Evolutionary conservation across 2,888 invertebrate species (phyloP), one percentile per base, ranked within the genome.

Genomic region (Itoplectis maculator): DNA sequence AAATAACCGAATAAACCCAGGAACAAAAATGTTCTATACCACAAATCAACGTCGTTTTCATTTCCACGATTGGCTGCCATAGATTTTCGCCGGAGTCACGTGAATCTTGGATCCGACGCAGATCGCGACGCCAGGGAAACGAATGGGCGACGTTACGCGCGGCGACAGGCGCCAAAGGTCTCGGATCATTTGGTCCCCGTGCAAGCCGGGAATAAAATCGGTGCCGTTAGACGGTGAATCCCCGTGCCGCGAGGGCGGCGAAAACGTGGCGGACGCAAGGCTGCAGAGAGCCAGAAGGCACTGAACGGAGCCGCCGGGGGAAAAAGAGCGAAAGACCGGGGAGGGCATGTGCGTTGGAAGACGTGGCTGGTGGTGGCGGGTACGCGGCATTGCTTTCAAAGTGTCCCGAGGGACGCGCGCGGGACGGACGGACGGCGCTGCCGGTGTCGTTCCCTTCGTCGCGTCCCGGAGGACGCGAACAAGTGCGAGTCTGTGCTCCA

Each of bases 301-400:
- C n/a, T n/a, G n/a, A n/a, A n/a, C n/a, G n/a, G n/a, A n/a, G n/a
- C n/a, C n/a, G n/a, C n/a, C n/a, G 73, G 54, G 73, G 80, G 37
- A 76, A 75, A 77, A 78, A 74, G 74, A 35, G 66, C 49, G 51
- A 51, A 45, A 72, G 45, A 68, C 42, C 63, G 61, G 63, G 56
- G 78, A 76, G 79, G 90, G 88, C 91, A 91, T 90, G 88, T 91
- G 91, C 87, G 87, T 86, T 79, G 88, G 85, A 87, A 88, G 85
- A 66, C 80, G 75, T 56, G 76, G 84, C 84, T 85, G 86, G 86
- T 75, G 83, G 86, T 87, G 86, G 87, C 85, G 90, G 87, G 88
- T 88, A 89, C 88, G 86, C 87, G 88, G 88, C 89, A 92, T 91
- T 89, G 90, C 92, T 90, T 90, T 91, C 88, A 90, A 90, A 89